These are phyloP conservation scores for Cirrhinus molitorella DNA, from an alignment of 2,797 vertebrate species.

Conservation along the genomic window DNA sequence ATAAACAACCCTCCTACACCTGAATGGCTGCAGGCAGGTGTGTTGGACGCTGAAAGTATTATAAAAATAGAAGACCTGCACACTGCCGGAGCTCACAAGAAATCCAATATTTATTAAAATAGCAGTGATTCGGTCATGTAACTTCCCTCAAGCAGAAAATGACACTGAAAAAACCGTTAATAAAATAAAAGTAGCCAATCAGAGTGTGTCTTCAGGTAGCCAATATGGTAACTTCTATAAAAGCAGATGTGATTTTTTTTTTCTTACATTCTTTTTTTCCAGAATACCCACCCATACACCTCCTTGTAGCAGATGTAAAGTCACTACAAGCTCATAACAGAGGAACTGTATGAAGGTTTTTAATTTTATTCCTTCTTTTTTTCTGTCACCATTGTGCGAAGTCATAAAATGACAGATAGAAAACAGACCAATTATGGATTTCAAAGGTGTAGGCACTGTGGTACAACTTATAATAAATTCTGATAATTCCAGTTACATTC, in stretches of 20 bases:
- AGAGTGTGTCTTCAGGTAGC: not conserved
- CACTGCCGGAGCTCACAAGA: not conserved
- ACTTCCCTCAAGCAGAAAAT: not conserved
- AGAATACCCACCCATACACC: slow-evolving; percentile 85
- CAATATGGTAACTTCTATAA: not conserved
- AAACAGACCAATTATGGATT: not conserved
- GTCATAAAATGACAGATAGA: not conserved
- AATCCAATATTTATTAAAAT: slow-evolving; percentile 16
- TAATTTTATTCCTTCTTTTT: slow-evolving; percentile 18
- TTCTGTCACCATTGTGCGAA: slow-evolving; percentile 7
- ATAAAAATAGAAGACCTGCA: not conserved
- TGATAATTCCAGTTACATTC: not conserved
- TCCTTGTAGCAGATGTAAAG: slow-evolving; percentile 67
- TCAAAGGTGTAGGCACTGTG: not conserved
- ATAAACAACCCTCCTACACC: not conserved
- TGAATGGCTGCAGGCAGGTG: slow-evolving; percentile 1
- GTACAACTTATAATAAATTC: not conserved
- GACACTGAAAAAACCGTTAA: not conserved
- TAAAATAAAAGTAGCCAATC: not conserved
- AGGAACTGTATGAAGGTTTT: slow-evolving; percentile 53
- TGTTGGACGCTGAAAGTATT: not conserved
- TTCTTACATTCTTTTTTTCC: slow-evolving; percentile 43
- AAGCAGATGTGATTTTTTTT: not conserved
- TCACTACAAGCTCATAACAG: slow-evolving; percentile 31
- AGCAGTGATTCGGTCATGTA: not conserved